Evolutionary conservation across 2,888 invertebrate species (phyloP).

Genomic region (Drosophila nr. perissopoda): DNA sequence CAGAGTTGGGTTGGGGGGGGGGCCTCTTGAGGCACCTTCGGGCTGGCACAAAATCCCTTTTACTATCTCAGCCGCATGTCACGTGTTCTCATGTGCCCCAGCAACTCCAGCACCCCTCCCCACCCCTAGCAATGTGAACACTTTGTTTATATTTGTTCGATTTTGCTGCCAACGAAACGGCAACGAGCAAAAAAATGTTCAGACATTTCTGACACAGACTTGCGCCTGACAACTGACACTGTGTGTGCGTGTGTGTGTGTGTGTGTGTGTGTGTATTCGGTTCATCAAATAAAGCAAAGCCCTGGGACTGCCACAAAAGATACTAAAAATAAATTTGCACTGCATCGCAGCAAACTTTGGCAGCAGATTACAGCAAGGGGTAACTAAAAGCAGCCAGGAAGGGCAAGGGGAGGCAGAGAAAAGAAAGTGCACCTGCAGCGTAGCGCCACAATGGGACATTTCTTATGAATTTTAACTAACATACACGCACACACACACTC

Average conservation of each 20-base stretch:
- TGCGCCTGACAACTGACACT: conserved; percentile 51
- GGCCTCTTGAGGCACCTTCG: conserved; percentile 6
- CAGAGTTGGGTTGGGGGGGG: background rate
- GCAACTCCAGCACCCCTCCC: conserved; percentile 1
- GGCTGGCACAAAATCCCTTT: conserved; percentile 42
- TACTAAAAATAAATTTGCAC: conserved; percentile 72
- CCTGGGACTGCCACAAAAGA: conserved; percentile 52
- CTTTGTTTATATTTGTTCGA: conserved; percentile 76
- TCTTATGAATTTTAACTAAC: conserved; percentile 33
- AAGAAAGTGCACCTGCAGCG: conserved; percentile 42
- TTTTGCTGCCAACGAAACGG: conserved; percentile 74
- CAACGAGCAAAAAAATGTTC: conserved; percentile 58
- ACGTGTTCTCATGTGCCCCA: conserved; percentile 37
- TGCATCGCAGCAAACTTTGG: conserved; percentile 36
- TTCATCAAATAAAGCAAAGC: conserved; percentile 58
- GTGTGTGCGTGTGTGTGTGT: conserved; percentile 9
- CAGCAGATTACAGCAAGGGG: conserved; percentile 12
- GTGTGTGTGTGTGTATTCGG: conserved; percentile 17
- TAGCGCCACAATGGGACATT: conserved; percentile 22
- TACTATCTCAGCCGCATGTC: conserved; percentile 60
- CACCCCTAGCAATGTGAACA: conserved; percentile 31
- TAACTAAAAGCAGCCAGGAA: background rate
- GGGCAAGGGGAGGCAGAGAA: background rate
- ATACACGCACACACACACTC: background rate
- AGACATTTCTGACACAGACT: conserved; percentile 71